These are phyloP conservation scores for Tetrax tetrax DNA, from an alignment of 2,113 vertebrate species.

Conservation along the genomic window DNA sequence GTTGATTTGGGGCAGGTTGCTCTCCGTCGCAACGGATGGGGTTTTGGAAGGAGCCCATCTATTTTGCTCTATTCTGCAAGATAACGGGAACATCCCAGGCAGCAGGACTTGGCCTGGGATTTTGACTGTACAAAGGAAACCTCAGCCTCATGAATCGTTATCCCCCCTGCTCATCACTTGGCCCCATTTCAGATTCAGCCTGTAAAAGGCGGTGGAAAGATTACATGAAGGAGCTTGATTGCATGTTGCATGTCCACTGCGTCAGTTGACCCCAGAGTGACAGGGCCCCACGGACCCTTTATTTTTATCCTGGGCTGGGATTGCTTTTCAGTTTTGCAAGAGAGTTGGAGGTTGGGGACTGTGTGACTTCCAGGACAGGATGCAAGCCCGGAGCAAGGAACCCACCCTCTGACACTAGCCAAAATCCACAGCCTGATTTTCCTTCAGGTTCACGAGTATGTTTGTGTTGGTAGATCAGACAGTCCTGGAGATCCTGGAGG, in stretches of 20 bases:
- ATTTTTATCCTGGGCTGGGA: background rate
- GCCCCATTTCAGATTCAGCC: background rate
- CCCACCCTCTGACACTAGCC: background rate
- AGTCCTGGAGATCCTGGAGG: background rate
- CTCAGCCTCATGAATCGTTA: background rate
- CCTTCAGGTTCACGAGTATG: background rate
- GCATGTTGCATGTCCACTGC: background rate
- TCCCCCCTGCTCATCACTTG: background rate
- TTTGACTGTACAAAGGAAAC: background rate
- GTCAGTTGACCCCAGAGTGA: conserved; percentile 14
- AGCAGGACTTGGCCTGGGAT: background rate
- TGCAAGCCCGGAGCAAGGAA: background rate
- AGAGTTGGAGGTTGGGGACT: background rate
- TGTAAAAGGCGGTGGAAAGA: background rate
- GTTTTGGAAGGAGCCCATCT: background rate
- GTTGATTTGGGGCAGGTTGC: background rate
- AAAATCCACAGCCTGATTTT: conserved; percentile 14
- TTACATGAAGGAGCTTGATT: background rate
- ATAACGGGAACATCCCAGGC: background rate
- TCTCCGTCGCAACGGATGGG: background rate
- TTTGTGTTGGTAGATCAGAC: background rate
- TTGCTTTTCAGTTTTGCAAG: background rate
- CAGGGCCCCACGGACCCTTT: conserved; percentile 14
- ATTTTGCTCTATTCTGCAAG: background rate
- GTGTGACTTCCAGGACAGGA: conserved; percentile 29